Evolutionary conservation across 2,113 vertebrate genomes (phyloP), one percentile per base, ranked within the genome.

Genomic region (Abramis brama): DNA sequence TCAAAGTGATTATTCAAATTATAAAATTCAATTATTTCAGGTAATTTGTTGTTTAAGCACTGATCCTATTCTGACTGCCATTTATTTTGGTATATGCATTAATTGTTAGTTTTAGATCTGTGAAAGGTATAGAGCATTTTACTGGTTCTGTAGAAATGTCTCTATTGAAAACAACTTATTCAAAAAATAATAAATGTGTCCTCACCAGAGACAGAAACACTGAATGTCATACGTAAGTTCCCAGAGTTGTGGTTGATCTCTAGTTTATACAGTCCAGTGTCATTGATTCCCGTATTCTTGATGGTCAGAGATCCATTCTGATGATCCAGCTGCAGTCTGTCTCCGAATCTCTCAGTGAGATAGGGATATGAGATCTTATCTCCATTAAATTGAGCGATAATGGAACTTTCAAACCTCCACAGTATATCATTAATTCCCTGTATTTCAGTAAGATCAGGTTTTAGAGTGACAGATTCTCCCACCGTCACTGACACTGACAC

Each of bases 151-250:
- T 43, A 43, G 43, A 43, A 10, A 43, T 43, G 43, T 0, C 1
- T 43, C 36, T 36, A 36, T 43, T 43, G 39, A 8, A 43, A 43
- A 43, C 43, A 43, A 43, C 43, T 43, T 8, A 43, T 43, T 43
- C 1, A 43, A 43, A 43, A 43, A 43, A 9, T 43, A 43, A 10
- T 43, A 9, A 43, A 43, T 8, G 25, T 19, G 15, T 71, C 17
- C 68, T 71, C 68, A 71, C 68, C 9, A 0, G 0, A 10, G 19
- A 71, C 36, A 13, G 19, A 43, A 73, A 73, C 36, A 73, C 0
- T 43, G 64, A 68, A 68, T 1, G 0, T 1, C 1, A 10, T 39
- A 11, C 0, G 0, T 71, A 0, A 3, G 36, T 2, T 2, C 4
- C 70, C 36, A 43, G 8, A 2, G 2, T 0, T 39, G 4, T 0